Conservation (phyloP, 2,113 vertebrate genomes). For the Pygoscelis antarcticus region DNA sequence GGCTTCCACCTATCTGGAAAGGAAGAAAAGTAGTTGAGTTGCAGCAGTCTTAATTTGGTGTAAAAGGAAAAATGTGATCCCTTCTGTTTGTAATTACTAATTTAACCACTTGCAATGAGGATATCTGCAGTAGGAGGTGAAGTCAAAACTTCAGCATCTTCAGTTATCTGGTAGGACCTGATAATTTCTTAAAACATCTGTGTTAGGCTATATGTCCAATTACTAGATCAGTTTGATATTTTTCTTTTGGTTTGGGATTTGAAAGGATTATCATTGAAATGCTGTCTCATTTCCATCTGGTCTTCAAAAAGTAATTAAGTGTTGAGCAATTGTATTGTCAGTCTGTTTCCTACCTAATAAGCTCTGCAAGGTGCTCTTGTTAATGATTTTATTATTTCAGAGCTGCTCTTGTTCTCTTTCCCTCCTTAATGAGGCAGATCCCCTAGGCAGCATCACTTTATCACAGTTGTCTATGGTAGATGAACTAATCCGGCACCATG, state of each 20-base stretch:
- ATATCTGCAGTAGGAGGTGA: background rate
- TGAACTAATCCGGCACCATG: background rate
- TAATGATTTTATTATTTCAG: conserved; percentile 41
- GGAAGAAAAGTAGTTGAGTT: background rate
- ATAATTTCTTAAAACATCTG: background rate
- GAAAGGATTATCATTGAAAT: background rate
- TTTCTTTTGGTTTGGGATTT: background rate
- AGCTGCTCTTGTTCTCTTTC: background rate
- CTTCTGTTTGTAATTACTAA: background rate
- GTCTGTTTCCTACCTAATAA: conserved; percentile 30
- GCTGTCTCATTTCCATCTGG: background rate
- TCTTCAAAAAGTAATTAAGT: conserved; percentile 22
- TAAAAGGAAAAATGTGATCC: background rate
- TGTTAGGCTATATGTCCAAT: background rate
- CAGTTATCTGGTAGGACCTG: background rate
- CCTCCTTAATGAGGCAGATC: conserved; percentile 31
- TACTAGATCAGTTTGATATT: background rate
- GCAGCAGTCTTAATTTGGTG: background rate
- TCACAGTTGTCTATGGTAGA: background rate
- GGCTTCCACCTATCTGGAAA: background rate
- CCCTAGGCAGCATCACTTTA: conserved; percentile 4
- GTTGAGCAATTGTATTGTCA: background rate
- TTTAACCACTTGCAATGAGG: background rate
- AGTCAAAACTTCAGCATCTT: background rate
- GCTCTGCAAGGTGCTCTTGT: conserved; percentile 18